phyloP scores from a whole-genome alignment of 1,140 invertebrate genomes.

The Tetramorium alpestre region DNA sequence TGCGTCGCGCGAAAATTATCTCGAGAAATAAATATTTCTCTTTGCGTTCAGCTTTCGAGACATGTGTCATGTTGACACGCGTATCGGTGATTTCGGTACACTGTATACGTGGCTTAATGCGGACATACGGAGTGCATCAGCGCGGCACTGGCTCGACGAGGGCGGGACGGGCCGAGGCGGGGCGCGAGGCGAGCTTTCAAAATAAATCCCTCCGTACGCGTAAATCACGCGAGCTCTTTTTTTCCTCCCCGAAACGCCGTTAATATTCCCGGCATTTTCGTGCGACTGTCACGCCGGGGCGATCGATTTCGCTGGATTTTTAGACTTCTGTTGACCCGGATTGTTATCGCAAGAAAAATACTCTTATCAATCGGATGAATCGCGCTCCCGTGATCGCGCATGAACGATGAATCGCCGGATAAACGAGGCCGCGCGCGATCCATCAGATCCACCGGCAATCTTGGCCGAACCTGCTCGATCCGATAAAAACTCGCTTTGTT shows the following conservation, averaged over 20 bases:
- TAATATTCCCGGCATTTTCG: slow-evolving; percentile 54
- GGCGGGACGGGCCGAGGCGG: neutral
- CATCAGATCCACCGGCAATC: slow-evolving; percentile 21
- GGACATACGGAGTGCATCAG: slow-evolving; percentile 53
- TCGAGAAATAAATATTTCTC: neutral
- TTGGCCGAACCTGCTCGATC: slow-evolving; percentile 10
- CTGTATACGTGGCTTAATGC: slow-evolving; percentile 32
- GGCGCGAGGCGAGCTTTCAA: slow-evolving; percentile 19
- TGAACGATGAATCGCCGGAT: slow-evolving; percentile 6
- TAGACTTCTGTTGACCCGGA: slow-evolving; percentile 43
- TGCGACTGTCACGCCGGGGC: slow-evolving; percentile 23
- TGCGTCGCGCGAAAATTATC: neutral
- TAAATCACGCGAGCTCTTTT: slow-evolving; percentile 51
- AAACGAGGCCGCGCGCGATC: slow-evolving; percentile 15
- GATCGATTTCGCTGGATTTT: slow-evolving; percentile 45
- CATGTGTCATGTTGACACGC: slow-evolving; percentile 13
- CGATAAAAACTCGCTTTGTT: slow-evolving; percentile 9
- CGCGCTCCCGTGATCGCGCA: slow-evolving; percentile 12
- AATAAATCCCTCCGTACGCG: slow-evolving; percentile 54
- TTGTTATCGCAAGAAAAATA: slow-evolving; percentile 43
- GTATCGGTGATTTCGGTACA: slow-evolving; percentile 13
- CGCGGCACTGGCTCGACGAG: slow-evolving; percentile 21
- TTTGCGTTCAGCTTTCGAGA: slow-evolving; percentile 1
- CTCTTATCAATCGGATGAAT: slow-evolving; percentile 38
- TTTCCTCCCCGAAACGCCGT: slow-evolving; percentile 53